phyloP scores from a whole-genome alignment of 1,140 invertebrate species.

The Brachionus paranguensis region DNA sequence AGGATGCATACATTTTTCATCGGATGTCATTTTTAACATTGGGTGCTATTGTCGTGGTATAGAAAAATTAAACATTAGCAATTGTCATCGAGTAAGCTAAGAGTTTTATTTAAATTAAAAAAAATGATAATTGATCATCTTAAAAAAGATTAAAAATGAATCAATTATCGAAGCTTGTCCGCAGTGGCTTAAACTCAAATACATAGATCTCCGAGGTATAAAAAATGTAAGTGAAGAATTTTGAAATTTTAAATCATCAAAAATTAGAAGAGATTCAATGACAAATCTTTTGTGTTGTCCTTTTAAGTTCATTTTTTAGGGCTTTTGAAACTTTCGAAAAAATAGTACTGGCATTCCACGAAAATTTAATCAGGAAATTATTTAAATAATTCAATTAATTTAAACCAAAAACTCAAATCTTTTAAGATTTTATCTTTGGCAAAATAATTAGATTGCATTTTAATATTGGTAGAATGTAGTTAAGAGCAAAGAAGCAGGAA shows the following conservation, averaged over 20 bases:
- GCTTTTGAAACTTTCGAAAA: not conserved
- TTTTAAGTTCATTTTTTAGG: too few relatives aligned
- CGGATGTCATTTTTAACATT: conserved; percentile 7
- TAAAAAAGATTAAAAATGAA: conserved; percentile 25
- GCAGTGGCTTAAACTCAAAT: conserved; percentile 5
- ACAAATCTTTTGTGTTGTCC: too few relatives aligned
- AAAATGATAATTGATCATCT: not conserved
- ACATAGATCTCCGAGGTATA: conserved; percentile 15
- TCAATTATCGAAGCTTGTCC: conserved; percentile 23
- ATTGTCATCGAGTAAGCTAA: conserved; percentile 35
- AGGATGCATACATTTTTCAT: conserved; percentile 37
- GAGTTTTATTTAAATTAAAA: not conserved
- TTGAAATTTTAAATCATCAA: not conserved
- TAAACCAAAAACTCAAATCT: too few relatives aligned
- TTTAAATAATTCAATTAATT: too few relatives aligned
- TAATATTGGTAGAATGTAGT: too few relatives aligned
- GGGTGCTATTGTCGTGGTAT: not conserved
- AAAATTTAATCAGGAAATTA: too few relatives aligned
- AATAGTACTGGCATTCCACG: too few relatives aligned
- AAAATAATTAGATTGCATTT: too few relatives aligned
- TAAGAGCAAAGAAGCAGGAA: too few relatives aligned
- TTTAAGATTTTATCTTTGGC: too few relatives aligned
- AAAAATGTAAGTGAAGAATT: conserved; percentile 18
- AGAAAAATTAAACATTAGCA: conserved; percentile 23
- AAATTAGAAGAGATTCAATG: too few relatives aligned